Evolutionary conservation across 2,113 vertebrate species (phyloP).

Genomic region (Nycticebus coucang): DNA sequence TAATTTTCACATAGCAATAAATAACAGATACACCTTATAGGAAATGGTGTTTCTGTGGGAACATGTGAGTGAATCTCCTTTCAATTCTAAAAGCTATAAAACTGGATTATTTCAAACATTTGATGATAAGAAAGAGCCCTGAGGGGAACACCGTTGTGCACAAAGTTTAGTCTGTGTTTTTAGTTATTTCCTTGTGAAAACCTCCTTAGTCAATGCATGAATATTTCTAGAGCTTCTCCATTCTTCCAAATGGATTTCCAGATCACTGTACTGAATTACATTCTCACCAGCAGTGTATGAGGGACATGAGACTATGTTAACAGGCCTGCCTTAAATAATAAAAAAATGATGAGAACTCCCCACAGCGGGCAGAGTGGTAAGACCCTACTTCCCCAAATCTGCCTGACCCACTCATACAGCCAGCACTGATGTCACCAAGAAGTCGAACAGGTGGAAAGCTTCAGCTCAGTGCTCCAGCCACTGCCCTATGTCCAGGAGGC

Average conservation of each 20-base stretch:
- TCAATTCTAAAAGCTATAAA: background rate
- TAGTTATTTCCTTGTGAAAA: background rate
- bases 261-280: background rate
- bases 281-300: background rate
- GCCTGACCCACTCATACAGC: background rate
- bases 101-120: background rate
- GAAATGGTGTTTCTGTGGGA: background rate
- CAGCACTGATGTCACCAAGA: background rate
- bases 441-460: background rate
- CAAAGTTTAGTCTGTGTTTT: background rate
- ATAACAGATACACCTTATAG: background rate
- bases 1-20: background rate
- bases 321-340: background rate
- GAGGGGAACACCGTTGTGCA: background rate
- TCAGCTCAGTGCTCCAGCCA: background rate
- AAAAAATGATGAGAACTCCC: background rate
- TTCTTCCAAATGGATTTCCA: background rate
- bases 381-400: background rate
- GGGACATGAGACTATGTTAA: background rate
- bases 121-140: background rate
- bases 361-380: background rate
- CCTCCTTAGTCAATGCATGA: background rate
- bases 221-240: background rate
- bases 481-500: background rate
- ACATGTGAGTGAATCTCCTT: constrained; percentile 7